These are phyloP conservation scores for Trichopria drosophilae DNA, from an alignment of 2,888 invertebrate genomes.

Conservation along the genomic window DNA sequence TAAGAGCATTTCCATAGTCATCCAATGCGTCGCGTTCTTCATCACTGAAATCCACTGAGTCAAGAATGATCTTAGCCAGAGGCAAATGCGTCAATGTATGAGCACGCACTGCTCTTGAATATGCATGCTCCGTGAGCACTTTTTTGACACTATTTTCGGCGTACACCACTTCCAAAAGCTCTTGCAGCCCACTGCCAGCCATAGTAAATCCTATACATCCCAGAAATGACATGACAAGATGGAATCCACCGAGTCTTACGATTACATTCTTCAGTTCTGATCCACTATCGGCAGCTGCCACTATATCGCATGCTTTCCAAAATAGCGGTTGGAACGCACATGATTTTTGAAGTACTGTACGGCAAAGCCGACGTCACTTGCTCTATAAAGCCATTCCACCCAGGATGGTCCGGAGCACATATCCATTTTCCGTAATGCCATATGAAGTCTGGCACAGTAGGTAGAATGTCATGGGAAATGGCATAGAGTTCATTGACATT, in stretches of 20 bases:
- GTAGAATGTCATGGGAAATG: too few species aligned
- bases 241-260: too few species aligned
- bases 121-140: slow-evolving; percentile 20
- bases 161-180: too few species aligned
- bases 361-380: slow-evolving; percentile 31
- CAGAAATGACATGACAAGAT: slow-evolving; percentile 48
- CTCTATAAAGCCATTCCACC: slow-evolving; percentile 1
- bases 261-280: slow-evolving; percentile 36
- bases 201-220: slow-evolving; percentile 52
- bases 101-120: slow-evolving; percentile 11
- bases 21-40: too few species aligned
- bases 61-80: too few species aligned
- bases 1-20: too few species aligned
- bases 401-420: slow-evolving; percentile 35
- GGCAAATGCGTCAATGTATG: slow-evolving; percentile 33
- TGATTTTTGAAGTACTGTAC: slow-evolving; percentile 34
- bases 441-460: too few species aligned
- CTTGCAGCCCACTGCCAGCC: slow-evolving; percentile 53
- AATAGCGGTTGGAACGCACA: slow-evolving; percentile 28
- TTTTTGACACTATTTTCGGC: slow-evolving; percentile 39
- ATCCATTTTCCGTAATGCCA: too few species aligned
- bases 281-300: slow-evolving; percentile 10
- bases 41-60: too few species aligned
- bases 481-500: too few species aligned
- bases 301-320: slow-evolving; percentile 27